Evolutionary conservation across 2,797 vertebrate genomes (phyloP), one percentile per base, ranked within the genome.

Genomic region (Caiman crocodilus): DNA sequence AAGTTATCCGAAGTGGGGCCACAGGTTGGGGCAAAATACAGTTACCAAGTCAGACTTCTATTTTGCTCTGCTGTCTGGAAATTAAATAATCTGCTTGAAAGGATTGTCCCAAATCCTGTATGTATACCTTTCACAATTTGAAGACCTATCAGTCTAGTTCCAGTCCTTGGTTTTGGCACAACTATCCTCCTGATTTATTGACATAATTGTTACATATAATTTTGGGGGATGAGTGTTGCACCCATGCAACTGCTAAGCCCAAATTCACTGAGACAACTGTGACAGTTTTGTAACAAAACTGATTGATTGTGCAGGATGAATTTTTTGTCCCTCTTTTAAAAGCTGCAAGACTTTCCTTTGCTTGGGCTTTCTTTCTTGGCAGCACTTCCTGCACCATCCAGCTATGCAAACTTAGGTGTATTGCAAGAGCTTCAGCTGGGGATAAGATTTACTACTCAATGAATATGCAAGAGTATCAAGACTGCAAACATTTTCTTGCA

Each of bases 281-380:
- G 88, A 89, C 79, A 59, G 5, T 87, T 94, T 92, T 11, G 7
- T 50, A 96, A 91, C 35, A 75, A 85, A 78, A 86, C 50, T 96
- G 87, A 90, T 80, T 92, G 88, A 94, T 94, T 88, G 88, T 85
- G 42, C 90, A 74, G 88, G 95, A 87, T 84, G 86, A 90, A 94
- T 91, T 23, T 81, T 76, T 82, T 60, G 81, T 75, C 67, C 79
- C 69, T 63, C 87, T 65, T 85, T 93, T 88, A 94, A 91, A 25
- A 69, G 42, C 57, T 89, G 94, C 89, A 86, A 95, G 95, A 78
- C 71, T n/a, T 32, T 82, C 79, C 7, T 58, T 95, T 94, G 74
- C 85, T 84, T 26, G n/a, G 89, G 76, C 4, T 83, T 17, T 87
- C 60, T 25, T 14, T 73, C 69, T 84, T 82, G 84, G 74, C 8